Percentiles rank a stretch among this genome's conserved stretches.
Evolutionary conservation across 2,888 invertebrate species (phyloP).

Genomic region (Catocala nupta): DNA sequence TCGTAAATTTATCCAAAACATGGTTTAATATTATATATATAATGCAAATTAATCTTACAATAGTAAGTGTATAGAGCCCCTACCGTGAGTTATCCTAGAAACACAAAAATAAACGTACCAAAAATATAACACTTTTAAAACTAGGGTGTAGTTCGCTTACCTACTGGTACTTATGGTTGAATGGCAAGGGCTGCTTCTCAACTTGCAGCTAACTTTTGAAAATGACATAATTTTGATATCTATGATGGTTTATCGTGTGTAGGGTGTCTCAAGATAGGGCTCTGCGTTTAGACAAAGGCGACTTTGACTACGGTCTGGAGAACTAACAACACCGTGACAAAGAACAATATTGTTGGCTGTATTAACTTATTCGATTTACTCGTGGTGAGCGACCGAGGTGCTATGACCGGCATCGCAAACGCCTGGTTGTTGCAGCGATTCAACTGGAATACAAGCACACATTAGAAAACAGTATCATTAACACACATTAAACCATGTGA

Average conservation of each 20-base stretch:
- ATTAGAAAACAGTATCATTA: neutral
- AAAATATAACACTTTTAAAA: conserved; percentile 14
- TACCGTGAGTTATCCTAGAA: conserved; percentile 22
- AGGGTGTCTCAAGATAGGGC: conserved; percentile 24
- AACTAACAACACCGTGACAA: conserved; percentile 75
- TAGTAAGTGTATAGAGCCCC: conserved; percentile 11
- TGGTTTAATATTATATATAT: conserved; percentile 24
- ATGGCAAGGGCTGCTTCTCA: neutral
- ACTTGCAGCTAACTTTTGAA: neutral
- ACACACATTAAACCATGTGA: no score
- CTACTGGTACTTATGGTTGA: neutral
- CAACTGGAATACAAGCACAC: conserved; percentile 54
- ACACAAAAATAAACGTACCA: conserved; percentile 8
- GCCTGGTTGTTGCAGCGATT: conserved; percentile 81
- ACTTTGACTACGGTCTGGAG: conserved; percentile 81
- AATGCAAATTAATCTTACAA: conserved; percentile 29
- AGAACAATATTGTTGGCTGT: conserved; percentile 73
- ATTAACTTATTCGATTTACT: conserved; percentile 58
- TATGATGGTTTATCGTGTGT: conserved; percentile 10
- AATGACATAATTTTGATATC: conserved; percentile 11
- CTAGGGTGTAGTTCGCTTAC: no score
- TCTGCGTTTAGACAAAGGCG: conserved; percentile 61
- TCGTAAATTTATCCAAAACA: conserved; percentile 25
- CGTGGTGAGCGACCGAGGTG: conserved; percentile 46
- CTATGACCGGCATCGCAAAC: conserved; percentile 67